These are phyloP conservation scores for Carcina quercana DNA, from an alignment of 2,888 invertebrate genomes.

Conservation along the genomic window DNA sequence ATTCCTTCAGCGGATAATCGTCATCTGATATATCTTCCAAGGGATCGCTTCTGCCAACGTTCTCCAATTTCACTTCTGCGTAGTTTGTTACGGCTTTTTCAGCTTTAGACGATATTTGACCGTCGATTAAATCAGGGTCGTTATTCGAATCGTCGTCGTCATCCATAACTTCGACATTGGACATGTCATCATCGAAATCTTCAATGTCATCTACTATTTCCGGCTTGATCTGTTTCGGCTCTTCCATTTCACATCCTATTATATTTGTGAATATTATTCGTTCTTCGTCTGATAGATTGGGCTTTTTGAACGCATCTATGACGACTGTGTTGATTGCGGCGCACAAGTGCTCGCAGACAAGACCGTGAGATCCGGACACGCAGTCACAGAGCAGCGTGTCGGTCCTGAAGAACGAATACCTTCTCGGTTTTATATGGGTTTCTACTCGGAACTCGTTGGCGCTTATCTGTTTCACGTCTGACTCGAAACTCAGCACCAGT, in stretches of 20 bases:
- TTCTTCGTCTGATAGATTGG: constrained; percentile 15
- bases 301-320: constrained; percentile 9
- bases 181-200: not conserved
- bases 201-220: constrained; percentile 2
- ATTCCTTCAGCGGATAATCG: not conserved
- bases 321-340: constrained; percentile 19
- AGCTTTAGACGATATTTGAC: constrained; percentile 2
- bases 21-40: constrained; percentile 12
- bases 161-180: no score
- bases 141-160: not conserved
- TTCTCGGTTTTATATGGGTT: constrained; percentile 3
- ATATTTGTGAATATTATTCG: constrained; percentile 16
- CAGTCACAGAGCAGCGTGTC: constrained; percentile 33
- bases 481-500: constrained; percentile 4
- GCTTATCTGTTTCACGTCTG: constrained; percentile 11
- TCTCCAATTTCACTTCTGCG: constrained; percentile 16
- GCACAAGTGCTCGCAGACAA: constrained; percentile 30
- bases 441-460: constrained; percentile 16
- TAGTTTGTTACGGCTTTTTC: constrained; percentile 10
- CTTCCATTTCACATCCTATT: constrained; percentile 14
- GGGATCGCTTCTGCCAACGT: constrained; percentile 14
- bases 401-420: constrained; percentile 18
- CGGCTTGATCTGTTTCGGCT: not conserved
- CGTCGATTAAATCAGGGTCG: not conserved
- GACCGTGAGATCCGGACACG: constrained; percentile 19